Conservation (phyloP, 2,113 vertebrate species). For the Micronisus gabar region DNA sequence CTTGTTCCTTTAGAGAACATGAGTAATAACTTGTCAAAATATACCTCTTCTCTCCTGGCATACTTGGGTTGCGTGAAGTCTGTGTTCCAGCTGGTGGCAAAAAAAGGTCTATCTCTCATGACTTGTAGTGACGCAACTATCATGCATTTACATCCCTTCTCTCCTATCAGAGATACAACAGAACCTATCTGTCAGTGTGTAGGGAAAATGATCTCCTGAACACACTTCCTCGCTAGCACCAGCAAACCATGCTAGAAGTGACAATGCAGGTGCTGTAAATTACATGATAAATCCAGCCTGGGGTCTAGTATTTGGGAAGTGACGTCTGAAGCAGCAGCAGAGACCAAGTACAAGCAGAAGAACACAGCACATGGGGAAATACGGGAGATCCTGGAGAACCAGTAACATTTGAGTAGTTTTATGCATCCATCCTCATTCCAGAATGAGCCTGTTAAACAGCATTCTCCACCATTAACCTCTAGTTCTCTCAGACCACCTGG, state of each 20-base stretch:
- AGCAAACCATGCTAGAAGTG: background rate
- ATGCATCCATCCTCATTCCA: background rate
- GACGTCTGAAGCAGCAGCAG: background rate
- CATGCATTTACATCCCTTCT: background rate
- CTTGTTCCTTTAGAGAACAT: background rate
- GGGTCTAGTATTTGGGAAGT: background rate
- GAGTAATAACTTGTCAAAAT: background rate
- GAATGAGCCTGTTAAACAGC: background rate
- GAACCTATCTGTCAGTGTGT: background rate
- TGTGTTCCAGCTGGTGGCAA: background rate
- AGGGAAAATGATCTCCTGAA: background rate
- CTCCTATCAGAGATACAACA: background rate
- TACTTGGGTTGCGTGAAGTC: background rate
- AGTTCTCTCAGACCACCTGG: background rate
- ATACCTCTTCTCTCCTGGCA: background rate
- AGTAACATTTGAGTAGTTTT: background rate
- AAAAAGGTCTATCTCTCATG: background rate
- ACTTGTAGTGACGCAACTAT: background rate
- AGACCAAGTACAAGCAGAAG: background rate
- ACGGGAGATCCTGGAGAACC: background rate
- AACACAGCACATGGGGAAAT: background rate
- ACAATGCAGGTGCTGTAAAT: background rate
- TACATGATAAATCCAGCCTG: background rate
- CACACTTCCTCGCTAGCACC: background rate
- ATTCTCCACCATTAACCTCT: background rate